phyloP scores from a whole-genome alignment of 1,140 invertebrate species.

The Neodiprion fabricii region DNA sequence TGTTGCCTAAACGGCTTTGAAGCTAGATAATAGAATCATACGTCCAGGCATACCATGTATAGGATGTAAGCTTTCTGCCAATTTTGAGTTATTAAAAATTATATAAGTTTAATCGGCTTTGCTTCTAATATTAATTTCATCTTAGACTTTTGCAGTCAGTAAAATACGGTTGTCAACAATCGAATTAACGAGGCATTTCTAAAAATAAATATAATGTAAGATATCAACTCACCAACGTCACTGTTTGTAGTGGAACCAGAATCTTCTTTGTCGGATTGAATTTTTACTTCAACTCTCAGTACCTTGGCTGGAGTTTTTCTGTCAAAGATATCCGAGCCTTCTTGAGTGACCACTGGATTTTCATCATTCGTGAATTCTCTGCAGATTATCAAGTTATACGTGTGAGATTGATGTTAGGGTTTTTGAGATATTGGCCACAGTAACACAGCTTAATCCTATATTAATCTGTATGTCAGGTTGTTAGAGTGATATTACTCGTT shows the following conservation, averaged over 20 bases:
- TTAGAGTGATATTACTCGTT: too few relatives aligned
- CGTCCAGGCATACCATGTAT: too few relatives aligned
- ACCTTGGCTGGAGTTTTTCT: conserved; percentile 71
- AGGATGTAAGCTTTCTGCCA: too few relatives aligned
- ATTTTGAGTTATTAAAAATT: too few relatives aligned
- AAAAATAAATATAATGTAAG: conserved; percentile 9
- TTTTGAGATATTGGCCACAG: too few relatives aligned
- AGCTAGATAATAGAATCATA: too few relatives aligned
- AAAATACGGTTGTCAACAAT: background rate
- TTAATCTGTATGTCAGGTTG: background rate
- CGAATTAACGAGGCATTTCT: too few relatives aligned
- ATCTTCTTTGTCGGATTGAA: conserved; percentile 68
- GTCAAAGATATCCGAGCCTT: conserved; percentile 51
- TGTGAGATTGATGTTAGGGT: too few relatives aligned
- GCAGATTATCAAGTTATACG: conserved; percentile 9
- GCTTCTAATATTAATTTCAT: too few relatives aligned
- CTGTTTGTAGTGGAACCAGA: conserved; percentile 63
- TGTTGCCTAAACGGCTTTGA: too few relatives aligned
- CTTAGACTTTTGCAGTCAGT: too few relatives aligned
- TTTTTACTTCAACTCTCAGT: conserved; percentile 72
- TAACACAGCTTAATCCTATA: background rate
- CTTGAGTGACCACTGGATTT: conserved; percentile 50
- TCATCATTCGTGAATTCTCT: conserved; percentile 59
- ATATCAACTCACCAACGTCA: conserved; percentile 58
- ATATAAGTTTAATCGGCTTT: too few relatives aligned